A percentile compares a stretch with the other conserved stretches of the same genome.
phyloP scores from a whole-genome alignment of 2,797 vertebrate species.

The Chaunax sp. region DNA sequence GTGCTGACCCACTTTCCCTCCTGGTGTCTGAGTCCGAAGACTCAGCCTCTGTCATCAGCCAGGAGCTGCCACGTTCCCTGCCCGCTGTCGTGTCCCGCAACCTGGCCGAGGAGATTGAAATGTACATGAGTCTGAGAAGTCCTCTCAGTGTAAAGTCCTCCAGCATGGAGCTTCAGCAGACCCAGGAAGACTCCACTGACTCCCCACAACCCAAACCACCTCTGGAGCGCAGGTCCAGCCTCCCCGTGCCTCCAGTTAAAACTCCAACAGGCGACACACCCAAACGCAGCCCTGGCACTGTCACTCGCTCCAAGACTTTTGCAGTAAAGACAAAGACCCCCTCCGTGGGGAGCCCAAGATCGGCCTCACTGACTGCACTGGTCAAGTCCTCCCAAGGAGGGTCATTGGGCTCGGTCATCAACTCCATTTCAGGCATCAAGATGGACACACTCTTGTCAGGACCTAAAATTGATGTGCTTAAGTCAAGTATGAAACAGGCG shows the following conservation, averaged over 20 bases:
- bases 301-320: conserved; percentile 93
- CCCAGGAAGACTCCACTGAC: conserved; percentile 57
- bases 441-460: conserved; percentile 93
- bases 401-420: conserved; percentile 93
- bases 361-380: conserved; percentile 88
- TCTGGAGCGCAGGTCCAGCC: conserved; percentile 90
- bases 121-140: conserved; percentile 94
- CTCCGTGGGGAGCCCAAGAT: conserved; percentile 65
- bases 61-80: conserved; percentile 81
- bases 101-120: conserved; percentile 97
- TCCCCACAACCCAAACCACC: conserved; percentile 60
- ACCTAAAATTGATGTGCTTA: conserved; percentile 95
- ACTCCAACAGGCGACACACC: conserved; percentile 65
- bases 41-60: conserved; percentile 79
- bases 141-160: conserved; percentile 89
- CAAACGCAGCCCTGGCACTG: conserved; percentile 82
- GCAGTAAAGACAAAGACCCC: conserved; percentile 84
- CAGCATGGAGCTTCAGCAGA: conserved; percentile 93
- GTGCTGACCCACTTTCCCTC: conserved; percentile 94
- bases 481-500: conserved; percentile 96
- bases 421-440: conserved; percentile 92
- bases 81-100: conserved; percentile 91
- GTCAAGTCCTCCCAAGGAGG: conserved; percentile 90
- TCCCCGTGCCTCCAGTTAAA: conserved; percentile 85
- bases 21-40: conserved; percentile 86